Evolutionary conservation across 2,113 vertebrate species (phyloP), one percentile per base, ranked within the genome.

Genomic region (Glaucidium brasilianum): DNA sequence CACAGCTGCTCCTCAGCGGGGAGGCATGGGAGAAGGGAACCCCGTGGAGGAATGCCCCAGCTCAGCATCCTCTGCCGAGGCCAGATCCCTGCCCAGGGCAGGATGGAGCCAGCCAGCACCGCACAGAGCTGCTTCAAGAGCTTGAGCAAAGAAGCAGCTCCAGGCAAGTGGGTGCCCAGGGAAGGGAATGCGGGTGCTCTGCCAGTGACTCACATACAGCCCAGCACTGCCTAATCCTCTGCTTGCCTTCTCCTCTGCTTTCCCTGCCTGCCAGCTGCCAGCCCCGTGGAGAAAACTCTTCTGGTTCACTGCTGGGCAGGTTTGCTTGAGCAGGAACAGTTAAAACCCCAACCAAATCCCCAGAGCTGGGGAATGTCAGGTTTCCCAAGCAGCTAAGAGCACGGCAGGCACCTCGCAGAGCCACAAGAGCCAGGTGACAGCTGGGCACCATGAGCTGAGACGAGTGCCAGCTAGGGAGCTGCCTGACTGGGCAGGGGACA

Each of bases 101-200:
- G 75, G 47, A 67, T 0, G 2, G 27, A 91, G 21, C 53, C 45
- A 30, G 22, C 16, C 3, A 1, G 58, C 8, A 5, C 39, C 0
- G 1, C 43, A 27, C 0, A 1, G 68, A 20, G 56, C 58, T 43
- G 53, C 49, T 0, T 1, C 3, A 3, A 60, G 62, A 82, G 14
- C 2, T 2, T 2, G 5, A 55, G 17, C 32, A 67, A 63, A 35
- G 25, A 47, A 85, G 77, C 26, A 58, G 78, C 88, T 77, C 32
- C 73, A 32, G 32, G 45, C 16, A 45, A 35, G 30, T 0, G 0
- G 14, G 88, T 0, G 0, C 39, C 75, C 8, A 1, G 35, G 43
- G 50, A 95, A 86, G n/a, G 26, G 52, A 78, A 45, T n/a, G 66
- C 7, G 45, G 30, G 27, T 82, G 53, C 80, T 84, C 50, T 91